Evolutionary conservation across 2,113 vertebrate species (phyloP).

Genomic region (Hypocryptadius cinnamomeus): DNA sequence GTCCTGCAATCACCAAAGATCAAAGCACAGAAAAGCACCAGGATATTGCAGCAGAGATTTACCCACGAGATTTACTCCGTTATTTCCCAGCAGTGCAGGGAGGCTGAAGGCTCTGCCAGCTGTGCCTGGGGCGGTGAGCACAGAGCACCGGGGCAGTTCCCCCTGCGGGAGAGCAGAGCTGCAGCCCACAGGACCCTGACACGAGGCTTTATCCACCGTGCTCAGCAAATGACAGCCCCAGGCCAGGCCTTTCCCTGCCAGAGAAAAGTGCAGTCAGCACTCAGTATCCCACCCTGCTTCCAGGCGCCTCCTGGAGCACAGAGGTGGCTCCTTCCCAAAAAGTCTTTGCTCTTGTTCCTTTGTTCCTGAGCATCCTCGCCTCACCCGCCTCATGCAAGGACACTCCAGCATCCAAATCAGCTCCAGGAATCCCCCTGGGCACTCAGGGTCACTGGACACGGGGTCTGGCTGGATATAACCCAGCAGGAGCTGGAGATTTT

Average conservation of each 20-base stretch:
- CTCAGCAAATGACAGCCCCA: not conserved
- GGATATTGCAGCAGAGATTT: not conserved
- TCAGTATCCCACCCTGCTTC: not conserved
- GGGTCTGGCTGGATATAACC: not conserved
- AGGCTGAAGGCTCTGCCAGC: not conserved
- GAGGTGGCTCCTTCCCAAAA: not conserved
- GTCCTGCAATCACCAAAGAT: not conserved
- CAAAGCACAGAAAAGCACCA: not conserved
- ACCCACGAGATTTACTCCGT: not conserved
- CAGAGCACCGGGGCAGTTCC: not conserved
- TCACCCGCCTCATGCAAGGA: not conserved
- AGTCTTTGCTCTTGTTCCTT: not conserved
- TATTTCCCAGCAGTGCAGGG: not conserved
- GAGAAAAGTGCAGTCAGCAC: not conserved
- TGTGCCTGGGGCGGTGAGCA: not conserved
- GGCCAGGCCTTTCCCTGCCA: not conserved
- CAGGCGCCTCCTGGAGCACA: not conserved
- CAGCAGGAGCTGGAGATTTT: not conserved
- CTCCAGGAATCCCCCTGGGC: not conserved
- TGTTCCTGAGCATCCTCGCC: not conserved
- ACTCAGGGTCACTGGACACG: fast-evolving
- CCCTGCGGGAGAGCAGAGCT: not conserved
- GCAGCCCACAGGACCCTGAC: not conserved
- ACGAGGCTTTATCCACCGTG: not conserved
- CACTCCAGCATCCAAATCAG: not conserved